Percentiles rank a stretch among this genome's conserved stretches.
phyloP scores from a whole-genome alignment of 2,888 invertebrate species.

The Phymatocera aterrima region DNA sequence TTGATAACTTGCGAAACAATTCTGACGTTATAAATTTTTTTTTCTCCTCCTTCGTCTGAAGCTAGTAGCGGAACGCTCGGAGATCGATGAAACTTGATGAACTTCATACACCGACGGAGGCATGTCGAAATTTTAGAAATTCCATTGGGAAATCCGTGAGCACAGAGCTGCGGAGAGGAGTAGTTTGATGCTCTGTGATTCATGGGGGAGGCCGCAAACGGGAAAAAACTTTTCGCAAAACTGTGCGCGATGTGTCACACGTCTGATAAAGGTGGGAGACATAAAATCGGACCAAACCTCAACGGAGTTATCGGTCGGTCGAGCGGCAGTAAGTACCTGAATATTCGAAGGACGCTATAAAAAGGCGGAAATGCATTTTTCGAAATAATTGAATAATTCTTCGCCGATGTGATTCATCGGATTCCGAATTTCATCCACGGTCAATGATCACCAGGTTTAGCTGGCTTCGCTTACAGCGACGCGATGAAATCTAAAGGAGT shows the following conservation, averaged over 20 bases:
- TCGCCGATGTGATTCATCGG: too few relatives aligned
- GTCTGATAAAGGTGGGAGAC: constrained; percentile 79
- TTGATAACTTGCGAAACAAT: not conserved
- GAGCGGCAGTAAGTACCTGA: constrained; percentile 61
- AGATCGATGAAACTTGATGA: not conserved
- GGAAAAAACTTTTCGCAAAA: constrained; percentile 82
- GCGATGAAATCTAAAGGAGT: constrained; percentile 82
- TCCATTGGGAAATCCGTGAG: not conserved
- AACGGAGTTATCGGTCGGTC: constrained; percentile 79
- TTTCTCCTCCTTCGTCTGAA: not conserved
- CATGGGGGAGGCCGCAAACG: constrained; percentile 81
- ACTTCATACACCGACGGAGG: not conserved
- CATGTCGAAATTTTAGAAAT: not conserved
- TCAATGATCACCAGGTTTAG: constrained; percentile 51
- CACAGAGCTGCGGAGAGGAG: not conserved
- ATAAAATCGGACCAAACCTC: constrained; percentile 85
- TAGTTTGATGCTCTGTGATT: not conserved
- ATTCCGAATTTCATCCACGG: not conserved
- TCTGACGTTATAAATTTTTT: not conserved
- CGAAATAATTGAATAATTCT: not conserved
- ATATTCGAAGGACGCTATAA: not conserved
- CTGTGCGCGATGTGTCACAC: constrained; percentile 85
- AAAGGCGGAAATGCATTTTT: not conserved
- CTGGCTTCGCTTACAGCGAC: constrained; percentile 80
- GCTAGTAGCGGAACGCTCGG: not conserved